Percentiles rank a stretch among this genome's conserved stretches.
Evolutionary conservation across 2,113 vertebrate genomes (phyloP).

Genomic region (Sander vitreus): DNA sequence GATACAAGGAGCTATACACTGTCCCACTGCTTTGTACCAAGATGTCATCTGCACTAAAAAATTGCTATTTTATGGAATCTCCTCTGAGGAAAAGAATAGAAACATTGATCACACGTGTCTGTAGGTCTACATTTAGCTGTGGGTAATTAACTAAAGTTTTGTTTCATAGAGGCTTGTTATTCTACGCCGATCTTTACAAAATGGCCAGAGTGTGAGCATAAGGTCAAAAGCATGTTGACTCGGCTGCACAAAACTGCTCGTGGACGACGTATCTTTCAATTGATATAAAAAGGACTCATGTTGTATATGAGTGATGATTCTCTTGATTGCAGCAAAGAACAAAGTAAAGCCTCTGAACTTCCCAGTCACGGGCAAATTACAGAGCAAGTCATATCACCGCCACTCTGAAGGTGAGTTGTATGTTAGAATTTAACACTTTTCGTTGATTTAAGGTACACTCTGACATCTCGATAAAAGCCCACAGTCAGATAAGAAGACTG

Average conservation of each 20-base stretch:
- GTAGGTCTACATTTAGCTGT: background rate
- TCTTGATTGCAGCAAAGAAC: constrained; percentile 74
- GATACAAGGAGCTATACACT: background rate
- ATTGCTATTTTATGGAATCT: background rate
- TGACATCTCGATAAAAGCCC: background rate
- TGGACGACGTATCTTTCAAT: background rate
- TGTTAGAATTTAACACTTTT: background rate
- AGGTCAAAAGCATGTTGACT: background rate
- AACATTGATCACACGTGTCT: background rate
- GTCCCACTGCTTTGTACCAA: background rate
- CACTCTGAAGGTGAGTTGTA: constrained; percentile 65
- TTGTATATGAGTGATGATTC: constrained; percentile 37
- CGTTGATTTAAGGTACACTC: background rate
- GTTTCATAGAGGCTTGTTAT: too few species aligned
- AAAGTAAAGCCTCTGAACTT: constrained; percentile 68
- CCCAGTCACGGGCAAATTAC: constrained; percentile 30
- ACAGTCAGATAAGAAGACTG: background rate
- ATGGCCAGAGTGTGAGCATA: background rate
- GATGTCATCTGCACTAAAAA: background rate
- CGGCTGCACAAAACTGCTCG: background rate
- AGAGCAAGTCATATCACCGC: constrained; percentile 18
- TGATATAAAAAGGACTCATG: background rate
- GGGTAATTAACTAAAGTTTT: background rate
- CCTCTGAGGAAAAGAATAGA: background rate
- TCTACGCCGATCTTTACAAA: background rate